These are phyloP conservation scores for Aphelocoma californica DNA, from an alignment of 2,797 vertebrate genomes.

Conservation along the genomic window DNA sequence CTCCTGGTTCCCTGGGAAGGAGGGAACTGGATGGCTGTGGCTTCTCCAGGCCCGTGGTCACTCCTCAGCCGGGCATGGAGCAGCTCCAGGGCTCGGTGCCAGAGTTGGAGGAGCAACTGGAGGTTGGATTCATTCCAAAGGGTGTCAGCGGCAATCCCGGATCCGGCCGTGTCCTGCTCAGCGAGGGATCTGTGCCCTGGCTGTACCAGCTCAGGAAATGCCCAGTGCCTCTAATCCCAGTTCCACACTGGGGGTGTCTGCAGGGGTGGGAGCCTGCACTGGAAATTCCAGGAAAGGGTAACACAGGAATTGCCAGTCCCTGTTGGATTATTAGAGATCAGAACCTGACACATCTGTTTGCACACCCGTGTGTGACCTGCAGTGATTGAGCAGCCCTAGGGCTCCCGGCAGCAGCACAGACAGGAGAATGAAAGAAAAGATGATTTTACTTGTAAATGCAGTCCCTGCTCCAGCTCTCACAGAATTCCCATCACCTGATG, in stretches of 20 bases:
- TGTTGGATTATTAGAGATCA: accelerated
- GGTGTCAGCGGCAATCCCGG: neutral
- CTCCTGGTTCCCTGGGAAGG: neutral
- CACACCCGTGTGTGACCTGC: neutral
- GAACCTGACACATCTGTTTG: accelerated
- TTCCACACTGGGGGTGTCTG: neutral
- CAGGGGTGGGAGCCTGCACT: accelerated
- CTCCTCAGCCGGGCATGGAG: neutral
- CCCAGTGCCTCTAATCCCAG: accelerated
- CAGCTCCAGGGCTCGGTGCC: neutral
- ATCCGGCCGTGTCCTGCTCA: neutral
- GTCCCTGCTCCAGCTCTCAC: neutral
- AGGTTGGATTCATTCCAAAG: neutral
- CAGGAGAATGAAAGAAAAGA: accelerated
- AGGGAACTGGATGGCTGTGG: neutral
- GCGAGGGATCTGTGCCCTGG: neutral
- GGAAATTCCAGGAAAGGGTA: neutral
- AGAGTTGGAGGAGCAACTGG: neutral
- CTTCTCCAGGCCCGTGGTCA: accelerated
- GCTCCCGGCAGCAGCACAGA: neutral
- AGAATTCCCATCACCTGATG: neutral
- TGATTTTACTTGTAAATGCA: neutral
- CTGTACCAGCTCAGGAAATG: neutral
- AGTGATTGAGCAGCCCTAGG: accelerated
- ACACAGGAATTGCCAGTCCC: accelerated